phyloP scores from a whole-genome alignment of 2,797 vertebrate genomes.

The Odontamblyopus lacepedii region DNA sequence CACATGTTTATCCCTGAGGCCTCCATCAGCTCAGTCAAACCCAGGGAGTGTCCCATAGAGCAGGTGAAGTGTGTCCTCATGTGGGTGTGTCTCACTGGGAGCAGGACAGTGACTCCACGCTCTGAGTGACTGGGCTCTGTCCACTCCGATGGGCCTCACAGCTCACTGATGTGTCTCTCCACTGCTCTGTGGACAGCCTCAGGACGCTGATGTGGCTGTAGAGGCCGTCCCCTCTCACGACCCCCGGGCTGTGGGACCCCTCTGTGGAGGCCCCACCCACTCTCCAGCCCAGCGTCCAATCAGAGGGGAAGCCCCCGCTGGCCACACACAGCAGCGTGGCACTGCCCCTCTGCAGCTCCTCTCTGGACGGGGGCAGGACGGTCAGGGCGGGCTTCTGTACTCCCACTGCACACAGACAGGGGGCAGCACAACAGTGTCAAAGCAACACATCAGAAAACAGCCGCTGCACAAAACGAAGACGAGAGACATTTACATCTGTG shows the following conservation, averaged over 20 bases:
- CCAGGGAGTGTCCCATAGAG: slow-evolving; percentile 7
- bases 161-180: slow-evolving; percentile 45
- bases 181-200: slow-evolving; percentile 44
- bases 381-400: slow-evolving; percentile 37
- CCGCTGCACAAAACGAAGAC: not conserved
- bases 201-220: slow-evolving; percentile 67
- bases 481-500: slow-evolving; percentile 14
- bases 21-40: not conserved
- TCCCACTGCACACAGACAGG: slow-evolving; percentile 26
- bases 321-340: slow-evolving; percentile 55
- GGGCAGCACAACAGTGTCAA: not conserved
- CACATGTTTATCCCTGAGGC: not conserved
- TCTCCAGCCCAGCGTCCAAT: slow-evolving; percentile 62
- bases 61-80: slow-evolving; percentile 8
- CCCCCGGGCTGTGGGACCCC: slow-evolving; percentile 28
- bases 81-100: slow-evolving; percentile 28
- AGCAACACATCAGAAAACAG: not conserved
- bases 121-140: slow-evolving; percentile 54
- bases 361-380: slow-evolving; percentile 36
- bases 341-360: slow-evolving; percentile 36
- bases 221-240: slow-evolving; percentile 35
- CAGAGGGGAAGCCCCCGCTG: slow-evolving; percentile 57
- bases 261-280: slow-evolving; percentile 37
- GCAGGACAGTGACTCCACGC: slow-evolving; percentile 39
- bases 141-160: slow-evolving; percentile 43